Percentiles rank a stretch among this genome's conserved stretches.
phyloP scores from a whole-genome alignment of 2,113 vertebrate genomes.

The Pristiophorus japonicus region DNA sequence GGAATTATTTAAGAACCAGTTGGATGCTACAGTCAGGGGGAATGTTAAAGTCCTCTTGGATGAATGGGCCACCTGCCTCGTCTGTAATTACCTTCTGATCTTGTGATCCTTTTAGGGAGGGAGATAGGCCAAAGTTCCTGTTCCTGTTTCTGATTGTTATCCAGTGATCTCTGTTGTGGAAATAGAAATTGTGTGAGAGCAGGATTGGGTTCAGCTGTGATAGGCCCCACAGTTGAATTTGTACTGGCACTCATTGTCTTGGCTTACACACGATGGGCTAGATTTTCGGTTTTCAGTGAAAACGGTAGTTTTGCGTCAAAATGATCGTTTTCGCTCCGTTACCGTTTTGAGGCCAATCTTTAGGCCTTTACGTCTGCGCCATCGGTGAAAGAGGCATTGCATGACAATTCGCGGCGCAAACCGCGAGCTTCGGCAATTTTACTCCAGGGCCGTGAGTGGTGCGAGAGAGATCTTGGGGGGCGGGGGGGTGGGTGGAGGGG shows the following conservation, averaged over 20 bases:
- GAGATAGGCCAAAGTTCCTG: background rate
- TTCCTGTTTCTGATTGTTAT: background rate
- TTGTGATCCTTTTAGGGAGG: background rate
- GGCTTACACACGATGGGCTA: too few relatives aligned
- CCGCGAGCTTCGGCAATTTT: too few relatives aligned
- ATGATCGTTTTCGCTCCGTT: too few relatives aligned
- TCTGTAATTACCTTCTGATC: background rate
- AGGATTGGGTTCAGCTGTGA: background rate
- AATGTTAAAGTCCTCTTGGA: background rate
- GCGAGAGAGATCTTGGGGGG: too few relatives aligned
- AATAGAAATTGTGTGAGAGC: background rate
- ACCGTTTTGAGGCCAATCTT: too few relatives aligned
- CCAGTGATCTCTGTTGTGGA: background rate
- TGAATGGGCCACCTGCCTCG: background rate
- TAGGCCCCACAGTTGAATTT: background rate
- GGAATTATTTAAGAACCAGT: background rate
- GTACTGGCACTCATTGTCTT: background rate
- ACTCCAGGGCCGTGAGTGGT: too few relatives aligned
- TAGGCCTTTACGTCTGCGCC: too few relatives aligned
- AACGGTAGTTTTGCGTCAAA: too few relatives aligned
- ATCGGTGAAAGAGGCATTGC: too few relatives aligned
- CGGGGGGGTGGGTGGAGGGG: too few relatives aligned
- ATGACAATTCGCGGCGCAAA: too few relatives aligned
- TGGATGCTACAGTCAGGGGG: background rate
- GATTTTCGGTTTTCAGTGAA: too few relatives aligned